Conservation (phyloP, 30 jellyfish, hydroid and myxozoan species). For the Aurelia sp. region DNA sequence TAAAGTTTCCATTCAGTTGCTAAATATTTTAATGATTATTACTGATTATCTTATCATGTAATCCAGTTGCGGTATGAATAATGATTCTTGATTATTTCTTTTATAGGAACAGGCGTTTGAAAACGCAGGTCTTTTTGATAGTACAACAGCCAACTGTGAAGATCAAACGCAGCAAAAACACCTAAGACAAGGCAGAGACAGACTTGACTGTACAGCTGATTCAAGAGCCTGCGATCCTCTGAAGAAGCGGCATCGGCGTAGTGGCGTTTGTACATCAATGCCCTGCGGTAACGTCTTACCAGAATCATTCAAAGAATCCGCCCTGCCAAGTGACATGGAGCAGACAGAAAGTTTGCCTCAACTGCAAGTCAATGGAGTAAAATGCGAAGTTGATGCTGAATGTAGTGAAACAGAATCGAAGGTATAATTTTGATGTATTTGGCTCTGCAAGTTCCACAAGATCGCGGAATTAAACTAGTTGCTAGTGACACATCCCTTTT, state of each 20-base stretch:
- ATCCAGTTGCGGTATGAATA: neutral
- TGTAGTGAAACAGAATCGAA: constrained; percentile 14
- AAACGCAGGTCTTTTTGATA: constrained; percentile 16
- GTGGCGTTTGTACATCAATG: constrained; percentile 69
- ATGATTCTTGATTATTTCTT: neutral
- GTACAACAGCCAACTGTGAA: neutral
- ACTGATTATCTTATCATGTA: too few species aligned
- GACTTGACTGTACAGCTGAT: neutral
- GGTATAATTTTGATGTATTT: neutral
- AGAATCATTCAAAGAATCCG: constrained; percentile 8
- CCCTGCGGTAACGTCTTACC: constrained; percentile 27
- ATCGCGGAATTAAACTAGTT: too few species aligned
- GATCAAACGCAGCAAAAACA: neutral
- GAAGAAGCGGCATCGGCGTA: constrained; percentile 52
- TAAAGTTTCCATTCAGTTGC: too few species aligned
- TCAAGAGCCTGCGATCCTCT: neutral
- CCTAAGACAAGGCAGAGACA: neutral
- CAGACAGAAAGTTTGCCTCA: constrained; percentile 11
- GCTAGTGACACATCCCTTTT: too few species aligned
- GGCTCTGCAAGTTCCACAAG: too few species aligned
- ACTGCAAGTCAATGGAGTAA: constrained; percentile 49
- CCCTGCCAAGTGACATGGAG: constrained; percentile 8
- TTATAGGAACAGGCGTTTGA: constrained; percentile 4
- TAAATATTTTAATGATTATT: too few species aligned
- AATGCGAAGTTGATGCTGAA: constrained; percentile 39